A percentile compares a stretch with the other conserved stretches of the same genome.
These are phyloP conservation scores for Panopea generosa DNA, from an alignment of 2,888 invertebrate species.

Conservation along the genomic window DNA sequence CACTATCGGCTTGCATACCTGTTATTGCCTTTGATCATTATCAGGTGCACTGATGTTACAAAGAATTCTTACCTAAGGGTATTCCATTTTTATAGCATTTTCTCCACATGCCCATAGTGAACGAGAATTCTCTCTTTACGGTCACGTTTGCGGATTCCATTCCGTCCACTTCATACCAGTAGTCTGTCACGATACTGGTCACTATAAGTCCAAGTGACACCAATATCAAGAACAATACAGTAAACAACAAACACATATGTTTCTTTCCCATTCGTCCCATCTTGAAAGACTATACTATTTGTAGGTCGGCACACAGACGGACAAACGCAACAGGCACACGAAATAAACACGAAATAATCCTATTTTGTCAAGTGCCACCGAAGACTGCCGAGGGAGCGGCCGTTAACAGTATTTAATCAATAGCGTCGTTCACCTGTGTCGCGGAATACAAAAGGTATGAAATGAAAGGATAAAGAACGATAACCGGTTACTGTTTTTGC, in stretches of 20 bases:
- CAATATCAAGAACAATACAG: constrained; percentile 64
- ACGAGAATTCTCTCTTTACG: constrained; percentile 51
- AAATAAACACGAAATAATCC: background rate
- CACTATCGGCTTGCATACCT: no score
- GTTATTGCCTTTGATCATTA: no score
- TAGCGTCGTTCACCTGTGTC: constrained; percentile 49
- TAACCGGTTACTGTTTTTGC: constrained; percentile 15
- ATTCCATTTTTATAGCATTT: constrained; percentile 66
- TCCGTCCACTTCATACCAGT: constrained; percentile 64
- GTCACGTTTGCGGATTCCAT: constrained; percentile 45
- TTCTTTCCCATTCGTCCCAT: constrained; percentile 59
- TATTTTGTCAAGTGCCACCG: no score
- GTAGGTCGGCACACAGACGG: constrained; percentile 3
- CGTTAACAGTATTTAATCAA: constrained; percentile 14
- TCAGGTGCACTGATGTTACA: no score
- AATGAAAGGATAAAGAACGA: constrained; percentile 44
- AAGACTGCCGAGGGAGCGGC: constrained; percentile 13
- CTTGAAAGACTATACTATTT: background rate
- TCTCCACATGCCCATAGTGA: constrained; percentile 70
- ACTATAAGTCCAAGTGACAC: constrained; percentile 63
- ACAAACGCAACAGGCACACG: background rate
- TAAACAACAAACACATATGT: constrained; percentile 63
- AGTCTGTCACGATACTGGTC: constrained; percentile 67
- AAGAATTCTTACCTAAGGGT: constrained; percentile 59
- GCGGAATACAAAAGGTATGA: constrained; percentile 11